Percentiles rank a stretch among this genome's conserved stretches.
Evolutionary conservation across 2,113 vertebrate species (phyloP).

Genomic region (Pycnonotus jocosus): DNA sequence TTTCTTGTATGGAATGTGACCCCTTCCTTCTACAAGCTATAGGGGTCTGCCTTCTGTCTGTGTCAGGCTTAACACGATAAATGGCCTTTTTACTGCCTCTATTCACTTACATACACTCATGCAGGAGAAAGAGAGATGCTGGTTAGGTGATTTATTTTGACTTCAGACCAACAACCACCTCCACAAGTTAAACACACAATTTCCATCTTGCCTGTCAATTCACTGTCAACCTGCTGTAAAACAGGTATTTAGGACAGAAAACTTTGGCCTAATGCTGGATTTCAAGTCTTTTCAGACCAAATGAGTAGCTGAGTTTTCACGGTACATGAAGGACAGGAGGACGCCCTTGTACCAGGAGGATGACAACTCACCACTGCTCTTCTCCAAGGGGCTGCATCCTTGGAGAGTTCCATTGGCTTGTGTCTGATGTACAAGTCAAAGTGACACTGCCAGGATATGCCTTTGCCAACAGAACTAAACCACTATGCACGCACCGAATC

Average conservation of each 20-base stretch:
- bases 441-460: neutral
- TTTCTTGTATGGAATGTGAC: neutral
- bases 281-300: neutral
- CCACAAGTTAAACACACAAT: neutral
- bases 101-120: neutral
- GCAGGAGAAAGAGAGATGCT: neutral
- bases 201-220: neutral
- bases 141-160: neutral
- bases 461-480: neutral
- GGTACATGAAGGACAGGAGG: neutral
- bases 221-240: neutral
- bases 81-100: neutral
- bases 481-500: neutral
- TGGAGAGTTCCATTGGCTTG: accelerated
- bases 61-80: accelerated
- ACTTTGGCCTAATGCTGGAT: neutral
- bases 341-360: neutral
- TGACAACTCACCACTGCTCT: neutral
- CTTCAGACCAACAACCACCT: neutral
- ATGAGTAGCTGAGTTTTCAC: neutral
- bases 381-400: neutral
- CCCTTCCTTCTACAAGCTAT: neutral
- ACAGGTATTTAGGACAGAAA: neutral
- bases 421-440: neutral
- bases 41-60: neutral